Evolutionary conservation across 1,140 invertebrate genomes (phyloP), one percentile per base, ranked within the genome.

Genomic region (Heliothis subflexa): DNA sequence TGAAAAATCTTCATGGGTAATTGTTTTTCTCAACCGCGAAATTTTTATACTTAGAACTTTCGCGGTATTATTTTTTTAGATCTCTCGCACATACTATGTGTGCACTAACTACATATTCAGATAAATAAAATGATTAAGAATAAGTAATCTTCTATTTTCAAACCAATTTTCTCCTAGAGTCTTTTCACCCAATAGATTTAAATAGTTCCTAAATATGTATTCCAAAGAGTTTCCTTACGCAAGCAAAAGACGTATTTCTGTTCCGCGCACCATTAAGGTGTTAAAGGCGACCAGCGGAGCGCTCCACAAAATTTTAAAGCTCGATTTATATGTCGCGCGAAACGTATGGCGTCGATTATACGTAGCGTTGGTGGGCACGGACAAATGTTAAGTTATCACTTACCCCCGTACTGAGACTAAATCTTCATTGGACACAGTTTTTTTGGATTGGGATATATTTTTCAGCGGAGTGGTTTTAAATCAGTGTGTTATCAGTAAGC

Each of bases 361-460:
- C 71, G 55, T 61, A 33, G 45, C 45, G 14, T 55, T 50, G 16
- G 52, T 33, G 71, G 55, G 55, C 40, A 16, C 11, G 55, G 55
- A 74, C 71, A 74, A 74, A 74, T 74, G 71, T 74, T 49, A 74
- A 74, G 70, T 61, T 74, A 74, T 74, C 71, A 74, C 71, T 74
- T 74, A 74, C 71, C 66, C 28, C 18, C 54, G 13, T 61, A 14
- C 16, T 25, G 12, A 16, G 70, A 47, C 71, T 74, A 74, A 72
- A 59, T 74, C 71, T 59, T 74, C 55, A 74, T 74, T 74, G 52
- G 71, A 61, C 18, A 18, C 18, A 33, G 55, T 25, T 70, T 49
- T 16, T 25, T 18, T 70, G 28, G 52, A 12, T 21, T 57, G 9
- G 21, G 7, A 3, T 55, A 10, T 55, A 0, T 3, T 25, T 54